Evolutionary conservation across 2,797 vertebrate genomes (phyloP).

Genomic region (Pempheris klunzingeri): DNA sequence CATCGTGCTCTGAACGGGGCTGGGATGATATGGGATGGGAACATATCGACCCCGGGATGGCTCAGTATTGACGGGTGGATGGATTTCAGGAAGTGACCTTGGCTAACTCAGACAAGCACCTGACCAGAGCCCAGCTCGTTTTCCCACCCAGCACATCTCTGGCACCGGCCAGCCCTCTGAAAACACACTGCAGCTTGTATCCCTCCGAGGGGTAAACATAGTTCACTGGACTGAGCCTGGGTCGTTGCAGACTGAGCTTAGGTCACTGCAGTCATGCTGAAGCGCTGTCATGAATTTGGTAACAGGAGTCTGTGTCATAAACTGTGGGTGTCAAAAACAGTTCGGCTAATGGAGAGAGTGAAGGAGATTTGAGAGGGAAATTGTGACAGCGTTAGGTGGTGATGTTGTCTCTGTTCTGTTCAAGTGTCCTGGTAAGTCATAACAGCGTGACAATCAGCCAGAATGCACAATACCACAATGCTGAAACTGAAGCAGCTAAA

Average conservation of each 20-base stretch:
- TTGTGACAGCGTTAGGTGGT: neutral
- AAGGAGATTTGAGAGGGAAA: neutral
- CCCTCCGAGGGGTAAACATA: slow-evolving; percentile 44
- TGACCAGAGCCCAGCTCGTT: slow-evolving; percentile 64
- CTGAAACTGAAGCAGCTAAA: slow-evolving; percentile 1
- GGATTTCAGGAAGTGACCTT: slow-evolving; percentile 86
- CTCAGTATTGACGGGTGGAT: slow-evolving; percentile 77
- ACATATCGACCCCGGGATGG: slow-evolving; percentile 77
- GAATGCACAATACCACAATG: neutral
- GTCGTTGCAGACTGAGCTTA: slow-evolving; percentile 28
- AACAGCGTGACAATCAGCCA: neutral
- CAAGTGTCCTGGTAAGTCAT: neutral
- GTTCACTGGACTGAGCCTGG: slow-evolving; percentile 9
- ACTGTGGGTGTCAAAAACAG: neutral
- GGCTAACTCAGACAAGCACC: slow-evolving; percentile 68
- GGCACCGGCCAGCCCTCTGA: slow-evolving; percentile 62
- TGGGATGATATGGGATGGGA: slow-evolving; percentile 59
- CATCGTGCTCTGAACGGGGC: slow-evolving; percentile 15
- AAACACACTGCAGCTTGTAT: slow-evolving; percentile 27
- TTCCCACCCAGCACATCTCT: slow-evolving; percentile 72
- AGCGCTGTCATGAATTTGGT: slow-evolving; percentile 10
- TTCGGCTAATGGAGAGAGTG: slow-evolving; percentile 6
- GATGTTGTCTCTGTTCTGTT: neutral
- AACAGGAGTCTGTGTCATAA: neutral
- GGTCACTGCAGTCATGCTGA: slow-evolving; percentile 4